phyloP scores from a whole-genome alignment of 2,797 vertebrate genomes.

The Notoglanidium macrostoma region DNA sequence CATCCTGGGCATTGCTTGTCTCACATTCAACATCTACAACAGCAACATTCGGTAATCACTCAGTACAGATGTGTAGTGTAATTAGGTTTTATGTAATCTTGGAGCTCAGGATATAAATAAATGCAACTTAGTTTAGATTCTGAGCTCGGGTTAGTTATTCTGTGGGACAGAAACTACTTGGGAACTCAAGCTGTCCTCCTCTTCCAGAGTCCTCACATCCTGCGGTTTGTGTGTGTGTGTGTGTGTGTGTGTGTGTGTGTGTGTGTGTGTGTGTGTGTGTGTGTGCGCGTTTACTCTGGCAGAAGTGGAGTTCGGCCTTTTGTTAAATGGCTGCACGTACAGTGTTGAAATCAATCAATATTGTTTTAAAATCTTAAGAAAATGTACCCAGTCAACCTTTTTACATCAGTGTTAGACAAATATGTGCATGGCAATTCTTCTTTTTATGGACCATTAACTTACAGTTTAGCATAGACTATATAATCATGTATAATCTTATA shows the following conservation, averaged over 20 bases:
- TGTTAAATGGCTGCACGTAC: background rate
- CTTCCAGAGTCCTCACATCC: background rate
- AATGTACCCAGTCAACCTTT: background rate
- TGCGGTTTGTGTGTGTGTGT: background rate
- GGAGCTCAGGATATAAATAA: background rate
- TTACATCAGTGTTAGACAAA: background rate
- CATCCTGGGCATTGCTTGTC: constrained; percentile 85
- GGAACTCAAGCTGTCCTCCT: too few species aligned
- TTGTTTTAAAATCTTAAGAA: background rate
- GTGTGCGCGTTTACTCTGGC: constrained; percentile 10
- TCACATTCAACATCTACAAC: constrained; percentile 95
- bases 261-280: background rate
- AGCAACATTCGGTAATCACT: constrained; percentile 83
- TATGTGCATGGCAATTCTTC: background rate
- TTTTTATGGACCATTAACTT: background rate
- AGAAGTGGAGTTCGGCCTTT: background rate
- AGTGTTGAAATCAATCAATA: background rate
- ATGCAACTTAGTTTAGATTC: background rate
- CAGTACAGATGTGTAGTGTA: constrained; percentile 4
- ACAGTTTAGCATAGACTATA: background rate
- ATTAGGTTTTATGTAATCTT: constrained; percentile 2
- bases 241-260: background rate
- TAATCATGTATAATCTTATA: background rate
- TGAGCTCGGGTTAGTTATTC: background rate
- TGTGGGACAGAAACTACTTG: background rate